Conservation (phyloP, 2,888 invertebrate genomes). For the Drosophila emarginata region DNA sequence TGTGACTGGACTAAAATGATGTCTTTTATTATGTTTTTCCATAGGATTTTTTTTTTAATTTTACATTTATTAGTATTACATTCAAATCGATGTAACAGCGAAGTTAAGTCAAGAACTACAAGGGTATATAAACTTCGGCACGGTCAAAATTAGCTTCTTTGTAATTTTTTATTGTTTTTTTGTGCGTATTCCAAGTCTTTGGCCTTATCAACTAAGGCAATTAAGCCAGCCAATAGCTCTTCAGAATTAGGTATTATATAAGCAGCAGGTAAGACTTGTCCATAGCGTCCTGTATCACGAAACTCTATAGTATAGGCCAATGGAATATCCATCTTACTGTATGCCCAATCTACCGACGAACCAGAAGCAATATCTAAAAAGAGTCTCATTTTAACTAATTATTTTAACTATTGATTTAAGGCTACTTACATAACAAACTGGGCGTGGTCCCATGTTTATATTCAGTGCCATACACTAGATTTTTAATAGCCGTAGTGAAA, state of each 20-base stretch:
- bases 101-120: too few species aligned
- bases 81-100: too few species aligned
- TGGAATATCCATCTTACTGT: slow-evolving; percentile 83
- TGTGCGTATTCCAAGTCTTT: slow-evolving; percentile 82
- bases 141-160: not conserved
- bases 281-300: slow-evolving; percentile 86
- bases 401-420: too few species aligned
- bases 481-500: slow-evolving; percentile 83
- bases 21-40: too few species aligned
- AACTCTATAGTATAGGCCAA: slow-evolving; percentile 83
- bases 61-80: too few species aligned
- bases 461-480: slow-evolving; percentile 82
- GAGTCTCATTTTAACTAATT: not conserved
- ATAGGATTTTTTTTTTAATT: too few species aligned
- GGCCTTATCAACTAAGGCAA: slow-evolving; percentile 84
- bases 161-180: not conserved
- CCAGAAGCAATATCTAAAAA: slow-evolving; percentile 80
- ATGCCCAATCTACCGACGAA: slow-evolving; percentile 83
- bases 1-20: too few species aligned
- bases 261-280: slow-evolving; percentile 86
- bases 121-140: too few species aligned
- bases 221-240: slow-evolving; percentile 84
- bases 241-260: slow-evolving; percentile 85
- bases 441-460: slow-evolving; percentile 84
- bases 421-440: slow-evolving; percentile 83